phyloP scores from a whole-genome alignment of 2,888 invertebrate genomes.

The Bibio marci region DNA sequence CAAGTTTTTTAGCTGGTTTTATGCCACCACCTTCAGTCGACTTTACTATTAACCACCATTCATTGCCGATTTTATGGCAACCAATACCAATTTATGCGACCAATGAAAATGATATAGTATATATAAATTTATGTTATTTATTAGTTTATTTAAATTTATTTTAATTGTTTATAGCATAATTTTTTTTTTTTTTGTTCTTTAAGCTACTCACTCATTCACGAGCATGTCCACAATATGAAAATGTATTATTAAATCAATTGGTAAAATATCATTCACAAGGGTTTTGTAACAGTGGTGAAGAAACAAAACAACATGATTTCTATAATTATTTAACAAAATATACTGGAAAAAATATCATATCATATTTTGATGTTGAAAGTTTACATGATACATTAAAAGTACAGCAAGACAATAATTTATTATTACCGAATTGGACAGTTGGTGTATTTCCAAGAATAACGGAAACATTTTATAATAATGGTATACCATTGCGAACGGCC shows the following conservation, averaged over 20 bases:
- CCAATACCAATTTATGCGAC: constrained; percentile 74
- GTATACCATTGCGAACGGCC: constrained; percentile 52
- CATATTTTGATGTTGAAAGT: constrained; percentile 48
- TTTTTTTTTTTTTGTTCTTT: constrained; percentile 10
- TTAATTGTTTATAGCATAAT: neutral
- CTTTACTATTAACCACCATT: neutral
- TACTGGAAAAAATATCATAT: constrained; percentile 37
- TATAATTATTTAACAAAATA: constrained; percentile 41
- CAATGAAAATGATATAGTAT: constrained; percentile 53
- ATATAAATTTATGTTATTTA: neutral
- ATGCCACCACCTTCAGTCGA: constrained; percentile 23
- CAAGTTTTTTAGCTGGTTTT: constrained; percentile 58
- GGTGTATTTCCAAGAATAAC: constrained; percentile 50
- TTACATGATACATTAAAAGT: constrained; percentile 54
- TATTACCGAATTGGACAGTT: constrained; percentile 58
- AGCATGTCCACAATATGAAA: constrained; percentile 36
- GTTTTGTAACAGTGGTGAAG: constrained; percentile 32
- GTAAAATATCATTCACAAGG: constrained; percentile 32
- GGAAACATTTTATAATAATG: constrained; percentile 45
- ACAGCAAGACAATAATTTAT: constrained; percentile 43
- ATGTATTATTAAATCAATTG: constrained; percentile 32
- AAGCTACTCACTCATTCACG: constrained; percentile 29
- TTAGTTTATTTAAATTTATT: too few relatives aligned
- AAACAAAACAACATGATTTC: constrained; percentile 38
- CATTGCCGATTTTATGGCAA: constrained; percentile 50